Evolutionary conservation across 2,797 vertebrate genomes (phyloP).

Genomic region (Epinephelus coioides): DNA sequence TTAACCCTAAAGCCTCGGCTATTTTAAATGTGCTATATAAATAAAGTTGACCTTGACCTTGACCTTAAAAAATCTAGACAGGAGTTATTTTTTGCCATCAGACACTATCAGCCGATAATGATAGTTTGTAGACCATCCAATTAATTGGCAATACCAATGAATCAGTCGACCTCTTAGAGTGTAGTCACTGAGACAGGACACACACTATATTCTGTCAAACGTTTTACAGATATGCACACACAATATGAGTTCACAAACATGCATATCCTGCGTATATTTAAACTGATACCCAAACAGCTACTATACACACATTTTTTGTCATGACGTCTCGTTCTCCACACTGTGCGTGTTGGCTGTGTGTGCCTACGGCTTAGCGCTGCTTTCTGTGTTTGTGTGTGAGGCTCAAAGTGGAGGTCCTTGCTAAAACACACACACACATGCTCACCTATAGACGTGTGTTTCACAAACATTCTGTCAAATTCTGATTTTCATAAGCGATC

Average conservation of each 20-base stretch:
- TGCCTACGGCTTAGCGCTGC: conserved; percentile 44
- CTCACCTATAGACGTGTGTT: background rate
- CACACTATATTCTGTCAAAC: background rate
- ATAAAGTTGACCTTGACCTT: too few relatives aligned
- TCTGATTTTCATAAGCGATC: conserved; percentile 36
- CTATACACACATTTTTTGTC: background rate
- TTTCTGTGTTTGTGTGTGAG: conserved; percentile 31
- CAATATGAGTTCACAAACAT: background rate
- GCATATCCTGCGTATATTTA: background rate
- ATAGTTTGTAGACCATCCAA: too few relatives aligned
- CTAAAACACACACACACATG: conserved; percentile 10
- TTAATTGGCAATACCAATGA: too few relatives aligned
- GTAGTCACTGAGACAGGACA: background rate
- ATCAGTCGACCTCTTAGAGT: too few relatives aligned
- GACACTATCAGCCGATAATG: too few relatives aligned
- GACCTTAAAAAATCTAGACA: too few relatives aligned
- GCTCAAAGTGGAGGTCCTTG: conserved; percentile 1
- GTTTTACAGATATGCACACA: background rate
- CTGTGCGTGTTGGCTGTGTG: conserved; percentile 56
- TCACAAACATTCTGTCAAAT: conserved; percentile 11
- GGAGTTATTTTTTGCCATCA: too few relatives aligned
- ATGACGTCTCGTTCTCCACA: background rate
- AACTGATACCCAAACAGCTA: background rate
- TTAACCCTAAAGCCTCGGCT: too few relatives aligned
- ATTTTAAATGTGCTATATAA: too few relatives aligned